phyloP scores from a whole-genome alignment of 2,113 vertebrate species.

The Rhineura floridana region DNA sequence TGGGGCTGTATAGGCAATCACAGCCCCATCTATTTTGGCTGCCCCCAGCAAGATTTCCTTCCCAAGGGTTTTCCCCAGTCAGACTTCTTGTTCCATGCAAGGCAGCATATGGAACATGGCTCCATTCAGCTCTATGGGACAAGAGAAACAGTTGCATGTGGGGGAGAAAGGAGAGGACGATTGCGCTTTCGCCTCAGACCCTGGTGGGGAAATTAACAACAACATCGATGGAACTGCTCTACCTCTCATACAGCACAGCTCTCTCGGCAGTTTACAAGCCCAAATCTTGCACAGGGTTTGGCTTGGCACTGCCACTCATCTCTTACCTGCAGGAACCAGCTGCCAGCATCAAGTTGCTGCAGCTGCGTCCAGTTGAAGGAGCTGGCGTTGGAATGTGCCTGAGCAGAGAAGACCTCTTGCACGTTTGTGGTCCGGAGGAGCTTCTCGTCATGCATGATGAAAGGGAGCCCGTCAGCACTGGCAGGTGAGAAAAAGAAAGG shows the following conservation, averaged over 20 bases:
- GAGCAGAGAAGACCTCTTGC: slow-evolving; percentile 70
- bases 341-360: slow-evolving; percentile 84
- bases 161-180: too few relatives aligned
- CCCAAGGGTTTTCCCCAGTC: neutral
- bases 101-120: neutral
- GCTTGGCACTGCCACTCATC: neutral
- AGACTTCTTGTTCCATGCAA: neutral
- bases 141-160: too few relatives aligned
- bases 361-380: slow-evolving; percentile 83
- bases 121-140: too few relatives aligned
- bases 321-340: slow-evolving; percentile 92
- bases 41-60: neutral
- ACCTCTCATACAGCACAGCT: neutral
- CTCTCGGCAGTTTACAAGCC: too few relatives aligned
- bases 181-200: too few relatives aligned
- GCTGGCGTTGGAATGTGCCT: slow-evolving; percentile 53
- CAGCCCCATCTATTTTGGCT: neutral
- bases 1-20: neutral
- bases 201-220: too few relatives aligned
- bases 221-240: too few relatives aligned
- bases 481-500: slow-evolving; percentile 27
- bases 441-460: slow-evolving; percentile 91
- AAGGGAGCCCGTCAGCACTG: slow-evolving; percentile 81
- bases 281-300: neutral
- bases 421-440: slow-evolving; percentile 88